These are phyloP conservation scores for Mesembrinibis cayennensis DNA, from an alignment of 2,113 vertebrate species.

Conservation along the genomic window DNA sequence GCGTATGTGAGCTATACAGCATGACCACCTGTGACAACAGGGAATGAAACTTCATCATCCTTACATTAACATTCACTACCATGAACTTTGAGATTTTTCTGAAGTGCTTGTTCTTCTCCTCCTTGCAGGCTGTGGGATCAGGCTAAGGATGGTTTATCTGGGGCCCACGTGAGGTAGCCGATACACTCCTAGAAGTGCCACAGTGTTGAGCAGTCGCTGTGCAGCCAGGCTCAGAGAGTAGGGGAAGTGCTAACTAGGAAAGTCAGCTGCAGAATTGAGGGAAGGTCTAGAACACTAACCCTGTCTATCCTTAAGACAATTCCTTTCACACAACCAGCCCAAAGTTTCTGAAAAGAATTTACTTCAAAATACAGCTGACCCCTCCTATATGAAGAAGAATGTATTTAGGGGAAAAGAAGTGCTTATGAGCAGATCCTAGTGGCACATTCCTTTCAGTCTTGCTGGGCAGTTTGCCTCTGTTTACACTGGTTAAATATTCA, in stretches of 20 bases:
- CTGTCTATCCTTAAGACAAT: neutral
- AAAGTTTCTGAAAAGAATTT: neutral
- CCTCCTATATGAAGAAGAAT: neutral
- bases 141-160: neutral
- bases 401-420: neutral
- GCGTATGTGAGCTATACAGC: neutral
- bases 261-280: neutral
- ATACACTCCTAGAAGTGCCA: neutral
- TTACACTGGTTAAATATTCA: conserved; percentile 32
- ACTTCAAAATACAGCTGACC: neutral
- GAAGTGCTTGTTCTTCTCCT: neutral
- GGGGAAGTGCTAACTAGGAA: neutral
- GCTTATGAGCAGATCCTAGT: neutral
- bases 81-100: neutral
- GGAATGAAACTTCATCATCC: neutral
- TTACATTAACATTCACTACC: neutral
- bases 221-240: neutral
- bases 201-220: neutral
- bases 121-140: neutral
- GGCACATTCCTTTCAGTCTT: neutral
- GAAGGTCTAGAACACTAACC: neutral
- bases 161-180: accelerated
- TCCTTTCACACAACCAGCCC: neutral
- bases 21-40: neutral
- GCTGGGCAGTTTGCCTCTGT: conserved; percentile 22